Percentiles rank a stretch among this genome's conserved stretches.
These are phyloP conservation scores for Amphimedon queenslandica DNA, from an alignment of 37 sponge, comb jelly and placozoan genomes.

Conservation along the genomic window DNA sequence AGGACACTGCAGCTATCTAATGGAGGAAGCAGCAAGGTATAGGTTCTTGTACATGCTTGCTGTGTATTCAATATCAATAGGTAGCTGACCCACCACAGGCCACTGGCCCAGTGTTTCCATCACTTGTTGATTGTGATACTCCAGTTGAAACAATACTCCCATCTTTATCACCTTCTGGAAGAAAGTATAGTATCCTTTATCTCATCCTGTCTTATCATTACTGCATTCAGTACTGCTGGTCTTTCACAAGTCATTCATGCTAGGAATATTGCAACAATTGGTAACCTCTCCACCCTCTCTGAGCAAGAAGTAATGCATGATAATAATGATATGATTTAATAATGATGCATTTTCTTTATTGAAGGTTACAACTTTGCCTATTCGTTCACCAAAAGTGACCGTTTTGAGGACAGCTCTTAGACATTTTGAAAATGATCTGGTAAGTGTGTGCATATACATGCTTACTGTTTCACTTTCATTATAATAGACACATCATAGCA, in stretches of 20 bases:
- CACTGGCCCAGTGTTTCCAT: slow-evolving; percentile 33
- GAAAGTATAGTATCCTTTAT: not conserved
- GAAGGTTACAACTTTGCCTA: slow-evolving; percentile 42
- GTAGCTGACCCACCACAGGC: not conserved
- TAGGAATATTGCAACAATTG: slow-evolving; percentile 47
- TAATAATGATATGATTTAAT: not conserved
- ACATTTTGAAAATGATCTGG: slow-evolving; percentile 10
- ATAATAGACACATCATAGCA: no score
- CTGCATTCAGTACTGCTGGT: slow-evolving; percentile 27
- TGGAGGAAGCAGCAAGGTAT: no score
- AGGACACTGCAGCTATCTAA: not conserved
- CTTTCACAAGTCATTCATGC: slow-evolving; percentile 44
- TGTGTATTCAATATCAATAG: no score
- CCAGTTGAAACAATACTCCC: slow-evolving; percentile 47
- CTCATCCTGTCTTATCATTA: not conserved
- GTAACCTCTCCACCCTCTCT: slow-evolving; percentile 38
- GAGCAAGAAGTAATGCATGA: slow-evolving; percentile 17
- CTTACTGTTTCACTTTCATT: no score
- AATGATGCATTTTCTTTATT: not conserved
- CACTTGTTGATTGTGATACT: slow-evolving; percentile 25
- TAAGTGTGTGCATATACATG: no score
- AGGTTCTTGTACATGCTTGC: no score
- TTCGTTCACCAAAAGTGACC: slow-evolving; percentile 41
- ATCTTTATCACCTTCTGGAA: slow-evolving; percentile 15
- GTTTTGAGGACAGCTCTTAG: slow-evolving; percentile 24